These are phyloP conservation scores for Ambastaia sidthimunki DNA, from an alignment of 2,797 vertebrate genomes.

Conservation along the genomic window DNA sequence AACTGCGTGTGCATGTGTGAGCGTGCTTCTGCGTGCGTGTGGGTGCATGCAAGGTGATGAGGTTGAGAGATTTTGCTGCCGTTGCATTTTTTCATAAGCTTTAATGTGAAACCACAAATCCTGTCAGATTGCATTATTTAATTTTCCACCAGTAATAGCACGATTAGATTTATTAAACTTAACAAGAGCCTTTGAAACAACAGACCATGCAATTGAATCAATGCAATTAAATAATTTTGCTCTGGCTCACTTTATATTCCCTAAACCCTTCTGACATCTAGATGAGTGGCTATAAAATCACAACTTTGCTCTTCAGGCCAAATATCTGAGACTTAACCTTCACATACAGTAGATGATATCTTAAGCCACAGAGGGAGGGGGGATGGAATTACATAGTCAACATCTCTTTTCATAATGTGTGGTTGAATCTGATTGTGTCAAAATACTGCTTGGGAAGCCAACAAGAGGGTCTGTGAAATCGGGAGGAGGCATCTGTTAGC, in stretches of 20 bases:
- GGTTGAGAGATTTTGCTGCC: slow-evolving; percentile 14
- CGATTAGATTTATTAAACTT: slow-evolving; percentile 49
- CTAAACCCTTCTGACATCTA: slow-evolving; percentile 14
- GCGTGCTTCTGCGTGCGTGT: background rate
- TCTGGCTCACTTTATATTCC: slow-evolving; percentile 36
- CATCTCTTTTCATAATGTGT: background rate
- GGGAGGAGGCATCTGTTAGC: background rate
- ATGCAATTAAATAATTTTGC: slow-evolving; percentile 45
- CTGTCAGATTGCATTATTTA: slow-evolving; percentile 45
- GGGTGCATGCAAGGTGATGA: background rate
- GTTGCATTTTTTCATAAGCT: slow-evolving; percentile 14
- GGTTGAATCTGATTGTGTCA: background rate
- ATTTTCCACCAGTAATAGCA: slow-evolving; percentile 40
- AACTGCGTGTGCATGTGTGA: background rate
- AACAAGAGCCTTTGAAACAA: slow-evolving; percentile 24
- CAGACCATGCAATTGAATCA: slow-evolving; percentile 30
- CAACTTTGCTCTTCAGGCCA: background rate
- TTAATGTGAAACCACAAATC: slow-evolving; percentile 27
- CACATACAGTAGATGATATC: background rate
- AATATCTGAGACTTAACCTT: background rate
- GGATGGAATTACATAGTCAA: background rate
- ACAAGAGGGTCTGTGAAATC: background rate
- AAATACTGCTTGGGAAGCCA: background rate
- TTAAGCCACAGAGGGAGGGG: background rate
- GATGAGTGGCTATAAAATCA: slow-evolving; percentile 19